A percentile compares a stretch with the other conserved stretches of the same genome.
phyloP scores from a whole-genome alignment of 2,113 vertebrate species.

The Hippocampus mohnikei region DNA sequence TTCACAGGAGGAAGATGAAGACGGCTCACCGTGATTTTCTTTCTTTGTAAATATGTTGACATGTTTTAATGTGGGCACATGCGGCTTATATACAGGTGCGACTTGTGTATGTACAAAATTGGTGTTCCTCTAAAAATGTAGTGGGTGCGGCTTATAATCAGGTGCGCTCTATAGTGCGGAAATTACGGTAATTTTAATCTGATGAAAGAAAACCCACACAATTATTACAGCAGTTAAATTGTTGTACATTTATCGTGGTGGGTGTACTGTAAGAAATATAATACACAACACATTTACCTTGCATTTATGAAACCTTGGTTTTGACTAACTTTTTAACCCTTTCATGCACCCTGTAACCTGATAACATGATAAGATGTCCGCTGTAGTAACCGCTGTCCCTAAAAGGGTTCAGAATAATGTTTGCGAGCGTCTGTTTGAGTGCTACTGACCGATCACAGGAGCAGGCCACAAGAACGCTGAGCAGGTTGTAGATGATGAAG shows the following conservation, averaged over 20 bases:
- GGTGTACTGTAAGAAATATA: background rate
- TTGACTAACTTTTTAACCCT: background rate
- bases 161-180: too few species aligned
- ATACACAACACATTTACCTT: background rate
- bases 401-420: background rate
- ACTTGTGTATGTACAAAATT: too few species aligned
- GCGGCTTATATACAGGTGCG: too few species aligned
- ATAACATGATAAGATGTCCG: too few species aligned
- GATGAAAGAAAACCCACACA: background rate
- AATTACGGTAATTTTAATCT: background rate
- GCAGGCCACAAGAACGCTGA: conserved; percentile 80
- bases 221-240: background rate
- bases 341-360: too few species aligned
- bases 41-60: too few species aligned
- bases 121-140: too few species aligned
- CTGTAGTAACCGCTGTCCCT: too few species aligned
- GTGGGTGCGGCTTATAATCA: too few species aligned
- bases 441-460: conserved; percentile 80
- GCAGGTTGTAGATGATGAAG: conserved; percentile 83
- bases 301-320: background rate
- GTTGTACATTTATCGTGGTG: background rate
- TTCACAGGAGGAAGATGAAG: too few species aligned
- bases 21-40: too few species aligned
- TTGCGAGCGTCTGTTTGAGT: conserved; percentile 9
- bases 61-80: too few species aligned